These are phyloP conservation scores for Phalera bucephala DNA, from an alignment of 2,888 invertebrate genomes.

Conservation along the genomic window DNA sequence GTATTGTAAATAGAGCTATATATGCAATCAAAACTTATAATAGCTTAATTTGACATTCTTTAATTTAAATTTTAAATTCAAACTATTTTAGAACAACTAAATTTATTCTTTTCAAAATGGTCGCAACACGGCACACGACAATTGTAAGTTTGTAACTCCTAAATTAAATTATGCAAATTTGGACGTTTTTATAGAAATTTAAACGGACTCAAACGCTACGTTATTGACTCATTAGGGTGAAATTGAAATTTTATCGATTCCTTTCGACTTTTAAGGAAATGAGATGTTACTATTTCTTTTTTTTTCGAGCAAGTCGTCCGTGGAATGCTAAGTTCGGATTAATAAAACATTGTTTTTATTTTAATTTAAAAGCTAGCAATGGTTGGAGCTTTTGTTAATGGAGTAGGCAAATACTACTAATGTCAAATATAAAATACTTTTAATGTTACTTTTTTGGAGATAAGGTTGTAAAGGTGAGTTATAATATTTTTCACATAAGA, in stretches of 20 bases:
- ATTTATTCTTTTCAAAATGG: too few species aligned
- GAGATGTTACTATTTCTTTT: conserved; percentile 32
- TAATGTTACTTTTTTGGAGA: too few species aligned
- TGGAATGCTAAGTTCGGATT: conserved; percentile 21
- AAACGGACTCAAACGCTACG: conserved; percentile 27
- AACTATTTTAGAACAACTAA: neutral
- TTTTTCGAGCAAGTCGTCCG: too few species aligned
- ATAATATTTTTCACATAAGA: too few species aligned
- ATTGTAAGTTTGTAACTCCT: conserved; percentile 26
- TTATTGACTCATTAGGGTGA: conserved; percentile 43
- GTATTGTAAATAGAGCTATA: too few species aligned
- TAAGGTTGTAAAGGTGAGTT: too few species aligned
- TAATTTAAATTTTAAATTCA: conserved; percentile 13
- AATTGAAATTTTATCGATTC: conserved; percentile 43
- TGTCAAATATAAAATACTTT: too few species aligned
- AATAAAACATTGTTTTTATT: conserved; percentile 40
- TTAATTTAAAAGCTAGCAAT: too few species aligned
- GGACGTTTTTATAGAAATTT: conserved; percentile 46
- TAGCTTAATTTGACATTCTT: too few species aligned
- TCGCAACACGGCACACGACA: conserved; percentile 4
- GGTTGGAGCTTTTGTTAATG: too few species aligned
- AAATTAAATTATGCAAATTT: conserved; percentile 41
- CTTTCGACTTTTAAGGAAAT: conserved; percentile 34
- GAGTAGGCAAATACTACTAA: too few species aligned
- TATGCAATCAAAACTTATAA: too few species aligned